phyloP scores from a whole-genome alignment of 2,797 vertebrate species.

The Rachycentron canadum region DNA sequence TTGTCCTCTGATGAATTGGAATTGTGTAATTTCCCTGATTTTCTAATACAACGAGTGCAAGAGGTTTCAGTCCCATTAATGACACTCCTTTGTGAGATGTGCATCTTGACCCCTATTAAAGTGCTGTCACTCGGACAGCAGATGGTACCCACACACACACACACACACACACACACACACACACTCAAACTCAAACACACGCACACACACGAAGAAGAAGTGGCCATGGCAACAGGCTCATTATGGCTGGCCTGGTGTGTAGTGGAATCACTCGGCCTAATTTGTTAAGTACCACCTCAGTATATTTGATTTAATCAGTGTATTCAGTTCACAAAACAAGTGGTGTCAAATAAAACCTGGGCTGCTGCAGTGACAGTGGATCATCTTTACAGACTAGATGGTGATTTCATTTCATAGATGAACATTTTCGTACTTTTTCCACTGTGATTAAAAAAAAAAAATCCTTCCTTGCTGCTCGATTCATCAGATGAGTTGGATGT shows the following conservation, averaged over 20 bases:
- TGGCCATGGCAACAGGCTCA: constrained; percentile 85
- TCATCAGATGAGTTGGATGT: constrained; percentile 27
- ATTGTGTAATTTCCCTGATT: constrained; percentile 79
- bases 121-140: constrained; percentile 82
- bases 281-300: constrained; percentile 88
- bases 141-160: constrained; percentile 73
- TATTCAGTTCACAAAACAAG: constrained; percentile 82
- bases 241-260: constrained; percentile 83
- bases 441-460: background rate
- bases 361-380: constrained; percentile 65
- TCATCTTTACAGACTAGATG: constrained; percentile 62
- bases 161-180: constrained; percentile 17
- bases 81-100: constrained; percentile 76
- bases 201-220: constrained; percentile 66
- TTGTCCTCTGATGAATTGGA: constrained; percentile 54
- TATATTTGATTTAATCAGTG: constrained; percentile 85
- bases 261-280: constrained; percentile 85
- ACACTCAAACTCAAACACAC: constrained; percentile 25
- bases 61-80: constrained; percentile 79
- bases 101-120: constrained; percentile 87
- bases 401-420: constrained; percentile 27
- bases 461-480: constrained; percentile 4
- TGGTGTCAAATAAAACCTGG: constrained; percentile 78
- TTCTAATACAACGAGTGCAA: constrained; percentile 75
- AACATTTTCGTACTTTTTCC: constrained; percentile 15